Evolutionary conservation across 2,888 invertebrate species (phyloP), one percentile per base, ranked within the genome.

Genomic region (Notodonta dromedarius): DNA sequence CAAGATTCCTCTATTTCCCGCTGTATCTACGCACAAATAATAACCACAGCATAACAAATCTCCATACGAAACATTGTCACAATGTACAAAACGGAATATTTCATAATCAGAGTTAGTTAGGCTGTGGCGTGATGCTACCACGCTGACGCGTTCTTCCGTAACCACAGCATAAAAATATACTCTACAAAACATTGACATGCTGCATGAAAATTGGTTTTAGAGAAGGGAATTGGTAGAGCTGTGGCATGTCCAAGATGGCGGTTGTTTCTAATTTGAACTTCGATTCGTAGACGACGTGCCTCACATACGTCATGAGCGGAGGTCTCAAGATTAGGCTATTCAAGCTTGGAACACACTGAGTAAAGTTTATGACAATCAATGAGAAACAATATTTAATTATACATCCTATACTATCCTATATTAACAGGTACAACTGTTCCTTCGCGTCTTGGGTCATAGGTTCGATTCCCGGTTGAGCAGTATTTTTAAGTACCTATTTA

Each of bases 321-420:
- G 89, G 89, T 90, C 91, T 92, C 90, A 92, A 91, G 92, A 92
- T 91, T 91, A 91, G 86, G 86, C 89, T 91, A 90, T 90, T 88
- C 90, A 89, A 24, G 42, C 2, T 16, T 16, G 16, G n/a, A 1
- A 44, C 44, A 56, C 14, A 56, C 12, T 44, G 44, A 44, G 42
- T 11, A 42, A 42, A 11, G 4, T 11, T 42, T 42, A 12, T 42
- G 4, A 42, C 42, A 42, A 42, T 42, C 12, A 42, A 2, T 11
- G 11, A 11, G 11, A 11, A 4, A 42, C 42, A 5, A 42, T 2
- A 42, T 42, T 42, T 9, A 42, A 42, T 42, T 42, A 24, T 2
- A 24, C 24, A 24, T 24, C 24, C 24, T 24, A 24, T 24, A 24
- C 24, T 2, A n/a, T n/a, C n/a, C n/a, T n/a, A n/a, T 24, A 24